A percentile compares a stretch with the other conserved stretches of the same genome.
Evolutionary conservation across 2,113 vertebrate species (phyloP).

Genomic region (Aldabrachelys gigantea): DNA sequence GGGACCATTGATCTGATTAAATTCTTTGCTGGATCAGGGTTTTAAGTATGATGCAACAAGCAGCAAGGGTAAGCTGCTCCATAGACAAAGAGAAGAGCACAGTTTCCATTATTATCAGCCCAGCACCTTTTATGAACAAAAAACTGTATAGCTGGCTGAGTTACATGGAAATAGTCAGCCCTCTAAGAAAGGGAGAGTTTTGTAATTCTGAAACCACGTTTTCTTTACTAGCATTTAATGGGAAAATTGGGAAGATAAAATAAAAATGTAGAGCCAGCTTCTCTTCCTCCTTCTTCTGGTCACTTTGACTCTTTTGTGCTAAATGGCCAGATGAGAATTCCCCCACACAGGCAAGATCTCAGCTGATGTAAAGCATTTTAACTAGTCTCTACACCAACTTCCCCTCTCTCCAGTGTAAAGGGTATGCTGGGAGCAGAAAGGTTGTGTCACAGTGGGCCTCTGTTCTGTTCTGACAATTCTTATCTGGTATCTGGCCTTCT

Average conservation of each 20-base stretch:
- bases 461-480: not conserved
- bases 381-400: conserved; percentile 20
- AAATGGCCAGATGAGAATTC: conserved; percentile 56
- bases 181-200: conserved; percentile 24
- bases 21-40: not conserved
- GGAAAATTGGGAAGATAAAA: conserved; percentile 42
- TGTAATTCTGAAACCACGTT: conserved; percentile 44
- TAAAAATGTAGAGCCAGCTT: conserved; percentile 49
- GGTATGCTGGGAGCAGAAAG: not conserved
- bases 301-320: conserved; percentile 22
- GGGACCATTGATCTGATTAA: not conserved
- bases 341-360: conserved; percentile 68
- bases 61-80: not conserved
- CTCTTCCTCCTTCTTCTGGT: conserved; percentile 59
- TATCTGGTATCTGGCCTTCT: not conserved
- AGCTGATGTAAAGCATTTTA: not conserved
- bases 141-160: not conserved
- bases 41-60: conserved; percentile 20
- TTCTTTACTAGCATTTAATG: conserved; percentile 59
- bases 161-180: conserved; percentile 40
- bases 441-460: not conserved
- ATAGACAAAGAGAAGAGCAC: not conserved
- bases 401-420: not conserved
- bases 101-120: conserved; percentile 16
- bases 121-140: conserved; percentile 22